These are phyloP conservation scores for Biston stratarius DNA, from an alignment of 2,888 invertebrate species.

Conservation along the genomic window DNA sequence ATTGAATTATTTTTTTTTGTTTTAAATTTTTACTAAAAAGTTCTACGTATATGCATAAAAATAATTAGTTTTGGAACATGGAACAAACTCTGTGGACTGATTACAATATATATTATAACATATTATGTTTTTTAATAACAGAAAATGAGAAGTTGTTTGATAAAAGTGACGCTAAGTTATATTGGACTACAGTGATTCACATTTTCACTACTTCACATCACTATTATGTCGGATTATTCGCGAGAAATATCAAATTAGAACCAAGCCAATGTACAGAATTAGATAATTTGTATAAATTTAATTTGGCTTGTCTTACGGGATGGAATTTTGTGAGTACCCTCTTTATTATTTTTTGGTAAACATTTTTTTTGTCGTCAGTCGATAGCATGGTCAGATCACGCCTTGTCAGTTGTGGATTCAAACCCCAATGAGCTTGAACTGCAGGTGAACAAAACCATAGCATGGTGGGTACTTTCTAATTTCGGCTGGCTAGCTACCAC, in stretches of 20 bases:
- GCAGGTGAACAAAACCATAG: no score
- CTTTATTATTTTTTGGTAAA: neutral
- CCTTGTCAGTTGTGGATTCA: no score
- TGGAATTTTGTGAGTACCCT: conserved; percentile 77
- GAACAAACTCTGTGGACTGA: conserved; percentile 67
- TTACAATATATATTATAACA: conserved; percentile 72
- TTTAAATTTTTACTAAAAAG: no score
- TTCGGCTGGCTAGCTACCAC: no score
- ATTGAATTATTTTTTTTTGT: no score
- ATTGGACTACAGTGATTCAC: conserved; percentile 74
- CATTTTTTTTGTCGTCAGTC: neutral
- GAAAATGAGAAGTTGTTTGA: conserved; percentile 78
- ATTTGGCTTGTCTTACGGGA: conserved; percentile 67
- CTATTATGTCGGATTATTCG: conserved; percentile 55
- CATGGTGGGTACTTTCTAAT: no score
- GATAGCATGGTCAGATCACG: no score
- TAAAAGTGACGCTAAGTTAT: conserved; percentile 68
- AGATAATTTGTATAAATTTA: conserved; percentile 59
- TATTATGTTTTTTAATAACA: conserved; percentile 74
- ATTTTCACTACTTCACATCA: conserved; percentile 63
- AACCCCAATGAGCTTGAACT: no score
- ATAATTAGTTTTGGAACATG: conserved; percentile 54
- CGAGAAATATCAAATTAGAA: conserved; percentile 52
- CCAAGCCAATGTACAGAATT: conserved; percentile 50
- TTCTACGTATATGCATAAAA: neutral